phyloP scores from a whole-genome alignment of 2,888 invertebrate genomes.

The Prosapia bicincta region DNA sequence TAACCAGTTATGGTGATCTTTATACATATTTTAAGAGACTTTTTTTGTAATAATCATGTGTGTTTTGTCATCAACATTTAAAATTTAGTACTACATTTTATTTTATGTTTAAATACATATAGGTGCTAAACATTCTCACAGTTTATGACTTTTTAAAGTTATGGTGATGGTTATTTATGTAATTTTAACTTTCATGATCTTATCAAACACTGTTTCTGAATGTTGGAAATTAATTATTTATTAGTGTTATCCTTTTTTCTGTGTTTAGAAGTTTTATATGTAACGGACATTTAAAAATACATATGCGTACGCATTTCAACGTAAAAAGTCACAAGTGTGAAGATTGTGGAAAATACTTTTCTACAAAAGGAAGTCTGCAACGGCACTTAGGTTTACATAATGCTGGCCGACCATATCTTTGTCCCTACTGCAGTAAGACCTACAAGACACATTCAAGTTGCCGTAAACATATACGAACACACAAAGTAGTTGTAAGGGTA shows the following conservation, averaged over 20 bases:
- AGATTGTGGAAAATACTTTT: slow-evolving; percentile 53
- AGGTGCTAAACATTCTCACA: too few species aligned
- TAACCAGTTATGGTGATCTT: too few species aligned
- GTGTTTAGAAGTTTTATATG: slow-evolving; percentile 51
- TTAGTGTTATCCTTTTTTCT: slow-evolving; percentile 8
- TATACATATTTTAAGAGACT: too few species aligned
- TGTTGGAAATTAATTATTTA: too few species aligned
- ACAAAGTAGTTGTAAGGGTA: slow-evolving; percentile 40
- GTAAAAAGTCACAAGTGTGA: slow-evolving; percentile 52
- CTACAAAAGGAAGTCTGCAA: slow-evolving; percentile 54
- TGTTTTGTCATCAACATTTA: too few species aligned
- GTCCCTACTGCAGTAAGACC: slow-evolving; percentile 58
- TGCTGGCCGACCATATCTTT: slow-evolving; percentile 52
- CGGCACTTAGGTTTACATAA: slow-evolving; percentile 53
- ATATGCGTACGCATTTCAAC: slow-evolving; percentile 53
- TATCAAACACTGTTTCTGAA: too few species aligned
- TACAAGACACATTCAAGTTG: slow-evolving; percentile 59
- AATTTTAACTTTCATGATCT: too few species aligned
- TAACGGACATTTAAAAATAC: slow-evolving; percentile 54
- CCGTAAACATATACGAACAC: slow-evolving; percentile 62
- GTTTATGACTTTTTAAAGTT: too few species aligned
- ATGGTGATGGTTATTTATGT: too few species aligned
- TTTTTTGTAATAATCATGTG: too few species aligned
- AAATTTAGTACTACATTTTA: too few species aligned
- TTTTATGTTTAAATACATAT: too few species aligned